phyloP scores from a whole-genome alignment of 2,113 vertebrate species.

The Azemiops feae region DNA sequence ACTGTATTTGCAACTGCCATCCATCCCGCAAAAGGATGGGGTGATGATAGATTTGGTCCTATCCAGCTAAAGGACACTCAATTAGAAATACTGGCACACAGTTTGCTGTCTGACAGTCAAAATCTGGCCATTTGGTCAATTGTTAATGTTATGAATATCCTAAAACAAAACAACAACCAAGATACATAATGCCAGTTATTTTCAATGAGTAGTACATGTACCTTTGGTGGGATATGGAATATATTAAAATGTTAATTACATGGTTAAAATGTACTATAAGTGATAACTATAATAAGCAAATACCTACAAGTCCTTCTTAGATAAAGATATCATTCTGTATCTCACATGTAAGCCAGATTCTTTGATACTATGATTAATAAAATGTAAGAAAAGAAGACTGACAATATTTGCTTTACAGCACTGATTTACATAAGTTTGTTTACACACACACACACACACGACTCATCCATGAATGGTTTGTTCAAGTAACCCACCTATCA shows the following conservation, averaged over 20 bases:
- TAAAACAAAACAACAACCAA: neutral
- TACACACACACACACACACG: neutral
- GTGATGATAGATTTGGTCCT: neutral
- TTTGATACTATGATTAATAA: neutral
- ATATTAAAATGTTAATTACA: neutral
- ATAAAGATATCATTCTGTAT: neutral
- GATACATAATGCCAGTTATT: neutral
- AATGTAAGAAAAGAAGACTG: neutral
- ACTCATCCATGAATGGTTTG: too few species aligned
- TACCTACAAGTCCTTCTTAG: neutral
- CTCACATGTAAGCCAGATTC: neutral
- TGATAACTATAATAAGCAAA: neutral
- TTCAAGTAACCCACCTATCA: too few species aligned
- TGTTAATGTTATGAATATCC: neutral
- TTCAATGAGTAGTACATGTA: neutral
- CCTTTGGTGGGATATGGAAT: neutral
- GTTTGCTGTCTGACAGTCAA: neutral
- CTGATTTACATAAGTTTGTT: neutral
- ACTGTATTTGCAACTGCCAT: neutral
- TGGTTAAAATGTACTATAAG: neutral
- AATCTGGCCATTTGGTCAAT: neutral
- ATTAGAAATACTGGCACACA: neutral
- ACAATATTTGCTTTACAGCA: neutral
- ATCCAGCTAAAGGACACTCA: neutral
- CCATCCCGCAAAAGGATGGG: neutral